phyloP scores from a whole-genome alignment of 1,140 invertebrate species.

The Meloidogyne hapla region DNA sequence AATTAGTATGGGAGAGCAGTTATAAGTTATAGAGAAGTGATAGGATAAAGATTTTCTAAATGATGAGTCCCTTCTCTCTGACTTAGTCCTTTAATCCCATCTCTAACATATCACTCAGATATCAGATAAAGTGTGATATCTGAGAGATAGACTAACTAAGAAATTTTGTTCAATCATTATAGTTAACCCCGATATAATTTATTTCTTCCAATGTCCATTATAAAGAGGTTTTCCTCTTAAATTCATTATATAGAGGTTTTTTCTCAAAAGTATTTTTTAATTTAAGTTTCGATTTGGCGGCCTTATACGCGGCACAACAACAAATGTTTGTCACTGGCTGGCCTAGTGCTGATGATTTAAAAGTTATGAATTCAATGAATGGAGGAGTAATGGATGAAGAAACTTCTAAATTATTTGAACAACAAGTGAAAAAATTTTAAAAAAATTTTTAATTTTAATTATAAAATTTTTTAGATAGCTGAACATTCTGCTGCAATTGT shows the following conservation, averaged over 20 bases:
- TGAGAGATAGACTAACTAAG: too few species aligned
- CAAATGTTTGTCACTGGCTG: background rate
- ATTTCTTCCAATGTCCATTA: too few species aligned
- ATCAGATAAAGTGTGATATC: too few species aligned
- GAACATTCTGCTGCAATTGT: background rate
- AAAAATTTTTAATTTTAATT: background rate
- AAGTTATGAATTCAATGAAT: background rate
- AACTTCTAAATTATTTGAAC: background rate
- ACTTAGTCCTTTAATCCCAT: too few species aligned
- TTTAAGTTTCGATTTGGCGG: background rate
- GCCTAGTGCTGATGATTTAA: background rate
- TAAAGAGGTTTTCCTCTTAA: too few species aligned
- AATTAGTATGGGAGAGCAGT: background rate
- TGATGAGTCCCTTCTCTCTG: too few species aligned
- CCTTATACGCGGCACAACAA: background rate
- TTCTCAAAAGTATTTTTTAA: background rate
- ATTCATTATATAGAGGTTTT: background rate
- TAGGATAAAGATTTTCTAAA: too few species aligned
- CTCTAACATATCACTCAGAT: too few species aligned
- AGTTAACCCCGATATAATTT: too few species aligned
- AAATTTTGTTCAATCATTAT: too few species aligned
- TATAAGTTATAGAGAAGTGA: too few species aligned
- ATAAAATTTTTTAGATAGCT: conserved; percentile 6
- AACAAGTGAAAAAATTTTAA: background rate
- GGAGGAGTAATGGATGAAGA: background rate